Evolutionary conservation across 2,113 vertebrate genomes (phyloP), one percentile per base, ranked within the genome.

Genomic region (Ornithorhynchus anatinus): DNA sequence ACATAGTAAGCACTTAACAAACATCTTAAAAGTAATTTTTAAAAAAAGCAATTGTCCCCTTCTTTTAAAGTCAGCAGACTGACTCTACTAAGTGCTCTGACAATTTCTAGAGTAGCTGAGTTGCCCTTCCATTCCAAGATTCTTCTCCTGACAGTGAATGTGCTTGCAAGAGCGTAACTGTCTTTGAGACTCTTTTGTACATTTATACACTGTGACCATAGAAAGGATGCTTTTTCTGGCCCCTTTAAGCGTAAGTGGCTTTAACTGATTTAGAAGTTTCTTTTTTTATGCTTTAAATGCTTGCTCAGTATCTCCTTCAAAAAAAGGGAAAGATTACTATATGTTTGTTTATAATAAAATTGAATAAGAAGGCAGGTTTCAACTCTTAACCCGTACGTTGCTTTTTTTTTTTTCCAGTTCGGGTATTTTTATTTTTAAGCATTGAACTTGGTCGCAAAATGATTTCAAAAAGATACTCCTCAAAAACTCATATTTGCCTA

Each of bases 391-490:
- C 44, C 2, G n/a, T n/a, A n/a, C n/a, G n/a, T n/a, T n/a, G n/a
- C n/a, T 20, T 69, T 62, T 86, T 69, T 50, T 11, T 33, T 59
- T 0, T 11, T 33, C 11, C 33, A 35, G 33, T 47, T 75, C 56
- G 69, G 8, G 1, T 4, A 4, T 9, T 61, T 35, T 73, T 74
- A 47, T 75, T 85, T 77, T 69, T 83, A 68, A n/a, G 58, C 6
- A 25, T 25, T 35, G 64, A 51, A 12, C 68, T 81, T 69, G 22
- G 59, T 52, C 35, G 22, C 54, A 38, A 15, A 42, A 29, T 19
- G 9, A 23, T 77, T 75, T 79, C 44, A 31, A n/a, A 56, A 1
- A 15, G 43, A 2, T 45, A n/a, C 27, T n/a, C 8, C 20, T 81
- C 57, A 63, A 47, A 77, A 47, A 62, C 64, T 20, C 17, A 47